Percentiles rank a stretch among this genome's conserved stretches.
Evolutionary conservation across 1,140 invertebrate genomes (phyloP).

Genomic region (Drosophila serrata): DNA sequence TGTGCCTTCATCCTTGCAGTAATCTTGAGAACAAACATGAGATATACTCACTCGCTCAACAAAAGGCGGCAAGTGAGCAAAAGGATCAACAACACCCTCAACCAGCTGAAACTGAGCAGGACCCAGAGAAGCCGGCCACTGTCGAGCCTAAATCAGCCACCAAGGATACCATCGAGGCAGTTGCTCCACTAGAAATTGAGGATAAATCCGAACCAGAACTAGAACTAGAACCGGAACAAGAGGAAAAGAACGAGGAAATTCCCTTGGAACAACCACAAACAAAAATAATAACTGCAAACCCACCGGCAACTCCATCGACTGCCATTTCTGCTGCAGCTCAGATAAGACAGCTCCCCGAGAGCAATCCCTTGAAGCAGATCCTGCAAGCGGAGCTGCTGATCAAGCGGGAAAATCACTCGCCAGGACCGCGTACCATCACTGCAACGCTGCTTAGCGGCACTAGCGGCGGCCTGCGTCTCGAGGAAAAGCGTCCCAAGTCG

Average conservation of each 20-base stretch:
- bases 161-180: conserved; percentile 14
- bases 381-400: conserved; percentile 54
- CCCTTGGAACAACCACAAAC: neutral
- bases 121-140: conserved; percentile 35
- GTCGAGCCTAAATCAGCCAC: conserved; percentile 17
- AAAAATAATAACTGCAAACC: conserved; percentile 24
- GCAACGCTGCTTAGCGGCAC: conserved; percentile 54
- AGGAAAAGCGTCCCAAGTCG: conserved; percentile 82
- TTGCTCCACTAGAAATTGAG: conserved; percentile 41
- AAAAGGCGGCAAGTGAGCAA: conserved; percentile 83
- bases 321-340: conserved; percentile 35
- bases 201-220: conserved; percentile 42
- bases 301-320: conserved; percentile 29
- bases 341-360: conserved; percentile 24
- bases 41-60: conserved; percentile 92
- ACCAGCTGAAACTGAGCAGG: conserved; percentile 40
- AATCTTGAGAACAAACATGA: conserved; percentile 94
- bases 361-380: conserved; percentile 29
- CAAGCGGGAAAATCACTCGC: conserved; percentile 69
- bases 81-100: conserved; percentile 51
- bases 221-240: conserved; percentile 41
- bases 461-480: conserved; percentile 38
- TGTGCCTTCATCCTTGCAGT: conserved; percentile 88
- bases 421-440: conserved; percentile 67
- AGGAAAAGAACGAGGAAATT: conserved; percentile 17